A percentile compares a stretch with the other conserved stretches of the same genome.
phyloP scores from a whole-genome alignment of 2,888 invertebrate genomes.

The Heteromyza rotundicornis region DNA sequence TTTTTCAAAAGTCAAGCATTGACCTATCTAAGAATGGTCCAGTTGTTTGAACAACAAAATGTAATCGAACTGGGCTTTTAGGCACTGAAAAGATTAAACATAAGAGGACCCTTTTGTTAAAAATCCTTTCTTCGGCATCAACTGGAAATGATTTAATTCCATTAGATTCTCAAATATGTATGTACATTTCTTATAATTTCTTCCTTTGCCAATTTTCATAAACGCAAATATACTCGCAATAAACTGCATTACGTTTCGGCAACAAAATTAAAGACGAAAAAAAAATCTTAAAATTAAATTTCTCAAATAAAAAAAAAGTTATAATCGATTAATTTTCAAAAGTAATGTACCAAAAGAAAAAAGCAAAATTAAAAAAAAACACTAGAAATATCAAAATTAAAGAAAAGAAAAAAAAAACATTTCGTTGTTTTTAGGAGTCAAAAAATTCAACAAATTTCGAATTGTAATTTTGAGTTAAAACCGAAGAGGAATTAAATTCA shows the following conservation, averaged over 20 bases:
- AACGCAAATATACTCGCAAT: slow-evolving; percentile 37
- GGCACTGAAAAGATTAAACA: too few species aligned
- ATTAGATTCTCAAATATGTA: too few species aligned
- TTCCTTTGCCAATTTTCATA: not conserved
- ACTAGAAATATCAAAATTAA: slow-evolving; percentile 17
- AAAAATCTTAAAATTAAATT: slow-evolving; percentile 1
- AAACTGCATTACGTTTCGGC: slow-evolving; percentile 47
- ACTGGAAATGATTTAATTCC: too few species aligned
- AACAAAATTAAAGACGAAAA: slow-evolving; percentile 27
- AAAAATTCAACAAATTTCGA: slow-evolving; percentile 29
- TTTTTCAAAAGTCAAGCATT: too few species aligned
- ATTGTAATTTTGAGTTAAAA: slow-evolving; percentile 27
- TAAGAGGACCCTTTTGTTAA: too few species aligned
- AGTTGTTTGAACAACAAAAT: too few species aligned
- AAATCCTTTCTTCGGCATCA: too few species aligned
- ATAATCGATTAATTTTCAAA: slow-evolving; percentile 8
- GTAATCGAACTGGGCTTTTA: too few species aligned
- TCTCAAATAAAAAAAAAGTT: slow-evolving; percentile 29
- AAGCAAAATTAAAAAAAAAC: slow-evolving; percentile 30
- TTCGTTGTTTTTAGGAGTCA: slow-evolving; percentile 60
- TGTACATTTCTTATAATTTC: not conserved
- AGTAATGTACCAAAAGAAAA: slow-evolving; percentile 34
- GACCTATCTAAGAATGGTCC: too few species aligned
- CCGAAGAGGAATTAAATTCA: slow-evolving; percentile 4
- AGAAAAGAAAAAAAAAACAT: too few species aligned